Evolutionary conservation across 2,113 vertebrate genomes (phyloP).

Genomic region (Toxotes chatareus): DNA sequence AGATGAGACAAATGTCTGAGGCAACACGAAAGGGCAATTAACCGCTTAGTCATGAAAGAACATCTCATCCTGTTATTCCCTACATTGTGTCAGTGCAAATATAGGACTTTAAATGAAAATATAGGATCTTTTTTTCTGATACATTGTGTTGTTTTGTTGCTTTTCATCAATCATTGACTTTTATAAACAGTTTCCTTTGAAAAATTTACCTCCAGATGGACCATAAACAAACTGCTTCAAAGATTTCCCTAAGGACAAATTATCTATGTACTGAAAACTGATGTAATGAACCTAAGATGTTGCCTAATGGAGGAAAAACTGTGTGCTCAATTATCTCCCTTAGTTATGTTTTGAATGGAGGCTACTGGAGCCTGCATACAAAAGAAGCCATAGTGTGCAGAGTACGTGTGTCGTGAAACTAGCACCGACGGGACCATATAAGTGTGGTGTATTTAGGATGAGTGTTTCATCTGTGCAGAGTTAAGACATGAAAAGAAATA

Average conservation of each 20-base stretch:
- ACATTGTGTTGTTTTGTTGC: constrained; percentile 1
- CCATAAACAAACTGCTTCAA: background rate
- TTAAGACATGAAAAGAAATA: background rate
- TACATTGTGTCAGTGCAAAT: constrained; percentile 43
- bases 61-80: constrained; percentile 44
- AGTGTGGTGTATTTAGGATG: background rate
- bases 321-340: background rate
- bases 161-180: background rate
- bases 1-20: constrained; percentile 70
- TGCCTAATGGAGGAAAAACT: background rate
- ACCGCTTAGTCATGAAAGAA: constrained; percentile 57
- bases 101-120: constrained; percentile 26
- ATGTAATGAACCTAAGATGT: background rate
- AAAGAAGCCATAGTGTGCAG: background rate
- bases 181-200: background rate
- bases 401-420: background rate
- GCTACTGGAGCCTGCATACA: background rate
- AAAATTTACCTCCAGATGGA: background rate
- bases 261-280: background rate
- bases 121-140: constrained; percentile 14
- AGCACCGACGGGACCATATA: background rate
- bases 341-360: background rate
- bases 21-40: constrained; percentile 58
- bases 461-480: background rate
- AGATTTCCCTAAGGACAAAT: background rate